These are phyloP conservation scores for Sinocyclocheilus grahami DNA, from an alignment of 2,113 vertebrate species.

Conservation along the genomic window DNA sequence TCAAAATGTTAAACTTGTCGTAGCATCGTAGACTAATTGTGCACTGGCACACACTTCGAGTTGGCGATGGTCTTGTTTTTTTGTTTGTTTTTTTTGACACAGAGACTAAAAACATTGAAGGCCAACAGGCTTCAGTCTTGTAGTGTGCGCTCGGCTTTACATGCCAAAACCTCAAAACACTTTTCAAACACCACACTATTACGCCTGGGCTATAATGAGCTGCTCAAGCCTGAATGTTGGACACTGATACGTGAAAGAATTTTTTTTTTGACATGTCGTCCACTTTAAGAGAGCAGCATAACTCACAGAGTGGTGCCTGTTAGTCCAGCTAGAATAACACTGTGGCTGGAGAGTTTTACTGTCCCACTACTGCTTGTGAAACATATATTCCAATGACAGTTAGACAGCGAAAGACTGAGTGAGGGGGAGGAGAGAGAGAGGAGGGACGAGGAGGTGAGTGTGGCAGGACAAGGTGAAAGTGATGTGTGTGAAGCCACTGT, in stretches of 20 bases:
- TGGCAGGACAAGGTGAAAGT: constrained; percentile 72
- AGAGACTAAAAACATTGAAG: constrained; percentile 1
- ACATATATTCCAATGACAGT: constrained; percentile 78
- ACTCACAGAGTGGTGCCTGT: constrained; percentile 76
- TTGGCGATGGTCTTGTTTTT: neutral
- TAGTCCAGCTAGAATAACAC: constrained; percentile 75
- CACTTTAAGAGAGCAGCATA: constrained; percentile 70
- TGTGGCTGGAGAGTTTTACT: constrained; percentile 74
- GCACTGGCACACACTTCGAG: neutral
- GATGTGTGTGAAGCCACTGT: constrained; percentile 73
- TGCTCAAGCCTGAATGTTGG: constrained; percentile 38
- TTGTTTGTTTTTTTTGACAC: neutral
- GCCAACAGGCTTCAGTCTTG: neutral
- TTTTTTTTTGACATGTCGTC: constrained; percentile 61
- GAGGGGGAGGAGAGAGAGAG: constrained; percentile 58
- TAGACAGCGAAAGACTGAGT: constrained; percentile 67
- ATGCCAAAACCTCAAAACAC: constrained; percentile 36
- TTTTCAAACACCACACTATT: constrained; percentile 37
- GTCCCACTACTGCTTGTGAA: constrained; percentile 75
- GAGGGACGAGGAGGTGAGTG: constrained; percentile 43
- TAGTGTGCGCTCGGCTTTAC: neutral
- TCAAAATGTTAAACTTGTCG: neutral
- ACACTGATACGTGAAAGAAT: constrained; percentile 15
- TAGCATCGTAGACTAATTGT: neutral
- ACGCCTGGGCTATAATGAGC: constrained; percentile 28